Percentiles rank a stretch among this genome's conserved stretches.
phyloP scores from a whole-genome alignment of 2,888 invertebrate species.

The Actias luna region DNA sequence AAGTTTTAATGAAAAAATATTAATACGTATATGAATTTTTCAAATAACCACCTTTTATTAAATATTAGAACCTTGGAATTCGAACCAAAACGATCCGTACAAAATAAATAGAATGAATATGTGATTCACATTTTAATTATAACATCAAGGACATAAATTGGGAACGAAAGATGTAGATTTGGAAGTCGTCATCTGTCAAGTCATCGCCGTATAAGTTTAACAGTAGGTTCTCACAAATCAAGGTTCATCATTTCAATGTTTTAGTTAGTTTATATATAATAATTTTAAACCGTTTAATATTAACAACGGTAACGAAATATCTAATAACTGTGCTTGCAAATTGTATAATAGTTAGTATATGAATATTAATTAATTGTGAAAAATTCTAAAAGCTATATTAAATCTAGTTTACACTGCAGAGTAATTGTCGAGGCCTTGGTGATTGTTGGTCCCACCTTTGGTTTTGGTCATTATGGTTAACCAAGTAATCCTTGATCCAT shows the following conservation, averaged over 20 bases:
- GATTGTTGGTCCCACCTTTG: too few relatives aligned
- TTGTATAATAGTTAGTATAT: too few relatives aligned
- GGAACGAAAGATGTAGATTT: conserved; percentile 4
- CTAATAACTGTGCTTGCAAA: too few relatives aligned
- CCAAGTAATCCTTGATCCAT: too few relatives aligned
- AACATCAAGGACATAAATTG: conserved; percentile 24
- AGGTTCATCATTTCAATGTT: neutral
- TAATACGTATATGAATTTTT: neutral
- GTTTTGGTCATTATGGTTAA: too few relatives aligned
- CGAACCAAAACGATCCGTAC: neutral
- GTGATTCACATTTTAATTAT: conserved; percentile 18
- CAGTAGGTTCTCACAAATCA: neutral
- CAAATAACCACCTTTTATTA: neutral
- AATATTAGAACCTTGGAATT: neutral
- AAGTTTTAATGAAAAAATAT: neutral
- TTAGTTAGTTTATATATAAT: neutral
- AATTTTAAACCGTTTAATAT: too few relatives aligned
- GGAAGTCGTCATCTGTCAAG: neutral
- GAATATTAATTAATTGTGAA: too few relatives aligned
- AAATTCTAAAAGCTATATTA: too few relatives aligned
- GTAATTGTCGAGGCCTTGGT: too few relatives aligned
- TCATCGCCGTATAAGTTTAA: neutral
- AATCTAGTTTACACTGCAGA: too few relatives aligned
- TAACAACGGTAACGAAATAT: too few relatives aligned
- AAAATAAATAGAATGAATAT: neutral